Evolutionary conservation across 2,113 vertebrate species (phyloP).

Genomic region (Pseudopodoces humilis): DNA sequence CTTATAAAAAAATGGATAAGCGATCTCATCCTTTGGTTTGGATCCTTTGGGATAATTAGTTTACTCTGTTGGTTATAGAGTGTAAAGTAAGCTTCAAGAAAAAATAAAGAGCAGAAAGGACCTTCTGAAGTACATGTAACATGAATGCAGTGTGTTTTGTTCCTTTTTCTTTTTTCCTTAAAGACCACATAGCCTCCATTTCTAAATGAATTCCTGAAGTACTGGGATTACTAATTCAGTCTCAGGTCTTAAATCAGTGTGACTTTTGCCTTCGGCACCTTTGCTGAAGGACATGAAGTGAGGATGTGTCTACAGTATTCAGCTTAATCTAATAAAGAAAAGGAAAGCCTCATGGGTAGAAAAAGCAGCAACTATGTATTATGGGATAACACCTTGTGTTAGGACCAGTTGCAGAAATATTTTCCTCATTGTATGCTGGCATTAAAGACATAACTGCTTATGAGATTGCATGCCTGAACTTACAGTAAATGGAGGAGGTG

Average conservation of each 20-base stretch:
- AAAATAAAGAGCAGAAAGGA: conserved; percentile 21
- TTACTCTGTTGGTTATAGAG: neutral
- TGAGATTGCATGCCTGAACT: neutral
- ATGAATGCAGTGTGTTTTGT: neutral
- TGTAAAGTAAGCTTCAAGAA: neutral
- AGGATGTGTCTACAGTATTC: neutral
- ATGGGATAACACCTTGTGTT: neutral
- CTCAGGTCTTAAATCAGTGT: neutral
- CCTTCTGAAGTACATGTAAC: neutral
- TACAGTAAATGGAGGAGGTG: neutral
- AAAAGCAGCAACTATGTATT: neutral
- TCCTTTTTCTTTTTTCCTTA: neutral
- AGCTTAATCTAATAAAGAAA: neutral
- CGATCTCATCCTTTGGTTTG: neutral
- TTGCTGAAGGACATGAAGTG: neutral
- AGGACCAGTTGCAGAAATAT: neutral
- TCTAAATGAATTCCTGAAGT: neutral
- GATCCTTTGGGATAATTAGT: neutral
- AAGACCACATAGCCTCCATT: neutral
- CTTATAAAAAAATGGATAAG: fast-evolving
- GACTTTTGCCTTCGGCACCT: neutral
- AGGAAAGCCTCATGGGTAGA: neutral
- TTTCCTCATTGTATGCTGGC: neutral
- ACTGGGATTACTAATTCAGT: neutral
- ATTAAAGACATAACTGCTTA: neutral